Conservation (phyloP, 1,140 invertebrate species). For the Carcinoscorpius rotundicauda region DNA sequence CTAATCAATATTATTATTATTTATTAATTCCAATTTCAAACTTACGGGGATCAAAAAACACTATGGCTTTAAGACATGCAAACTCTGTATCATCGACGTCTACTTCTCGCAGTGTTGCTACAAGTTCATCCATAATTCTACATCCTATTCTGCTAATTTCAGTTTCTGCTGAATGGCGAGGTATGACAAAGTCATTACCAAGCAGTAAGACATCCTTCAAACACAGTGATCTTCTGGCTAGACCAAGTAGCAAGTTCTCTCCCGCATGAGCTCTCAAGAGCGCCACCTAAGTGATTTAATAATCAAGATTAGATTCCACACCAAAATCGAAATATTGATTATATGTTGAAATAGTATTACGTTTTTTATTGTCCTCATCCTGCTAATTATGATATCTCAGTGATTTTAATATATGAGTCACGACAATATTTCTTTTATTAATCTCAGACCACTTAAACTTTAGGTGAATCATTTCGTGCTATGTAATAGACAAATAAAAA, state of each 20-base stretch:
- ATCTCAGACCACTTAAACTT: too few species aligned
- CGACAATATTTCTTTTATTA: too few species aligned
- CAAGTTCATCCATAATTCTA: constrained; percentile 88
- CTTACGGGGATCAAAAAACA: constrained; percentile 84
- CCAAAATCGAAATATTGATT: too few species aligned
- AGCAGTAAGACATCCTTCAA: constrained; percentile 77
- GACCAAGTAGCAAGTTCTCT: constrained; percentile 83
- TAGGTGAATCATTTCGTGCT: too few species aligned
- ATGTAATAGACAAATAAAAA: too few species aligned
- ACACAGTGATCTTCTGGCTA: constrained; percentile 83
- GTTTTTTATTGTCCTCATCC: too few species aligned
- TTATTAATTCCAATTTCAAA: not conserved
- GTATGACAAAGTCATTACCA: constrained; percentile 90
- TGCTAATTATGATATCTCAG: too few species aligned
- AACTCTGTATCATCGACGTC: constrained; percentile 95
- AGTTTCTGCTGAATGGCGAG: constrained; percentile 54
- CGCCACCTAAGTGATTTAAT: constrained; percentile 54
- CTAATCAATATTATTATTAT: too few species aligned
- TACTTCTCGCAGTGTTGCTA: constrained; percentile 79
- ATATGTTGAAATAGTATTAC: too few species aligned
- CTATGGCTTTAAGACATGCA: constrained; percentile 91
- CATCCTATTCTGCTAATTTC: constrained; percentile 58
- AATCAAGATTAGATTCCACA: too few species aligned
- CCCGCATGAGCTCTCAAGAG: constrained; percentile 86
- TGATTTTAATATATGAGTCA: too few species aligned